Evolutionary conservation across 2,888 invertebrate genomes (phyloP), one percentile per base, ranked within the genome.

Genomic region (Venusia cambrica): DNA sequence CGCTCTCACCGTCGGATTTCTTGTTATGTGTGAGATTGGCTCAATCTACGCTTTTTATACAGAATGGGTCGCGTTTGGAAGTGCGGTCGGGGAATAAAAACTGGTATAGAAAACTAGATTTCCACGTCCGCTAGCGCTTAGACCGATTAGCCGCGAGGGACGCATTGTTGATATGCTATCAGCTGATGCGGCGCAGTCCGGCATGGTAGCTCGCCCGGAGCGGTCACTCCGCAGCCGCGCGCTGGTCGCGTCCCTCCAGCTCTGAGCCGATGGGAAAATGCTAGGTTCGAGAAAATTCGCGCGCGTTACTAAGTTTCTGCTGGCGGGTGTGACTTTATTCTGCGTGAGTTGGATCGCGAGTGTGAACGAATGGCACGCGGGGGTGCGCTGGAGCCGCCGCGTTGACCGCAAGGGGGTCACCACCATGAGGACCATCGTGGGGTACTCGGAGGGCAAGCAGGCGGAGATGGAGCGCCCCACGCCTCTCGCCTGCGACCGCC

Each of bases 351-450:
- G 85, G 85, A 71, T 85, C 27, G 81, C 71, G 19, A 70, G 75
- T 56, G 76, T 85, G 42, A 77, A 61, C 51, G 76, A 81, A 52
- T 85, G 85, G 85, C 73, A 73, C 48, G 42, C 67, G 2, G 66
- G 68, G 31, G 63, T 69, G 41, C 64, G 62, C 9, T 76, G 78
- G 79, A 61, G 59, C 32, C 60, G 62, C 7, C 63, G 51, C 9
- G 52, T 40, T 2, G 46, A 38, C 30, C 53, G 48, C 3, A 39
- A 36, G 1, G 43, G 50, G 21, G 45, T 65, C 39, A 59, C 85
- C 12, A 87, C 87, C 38, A 88, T 90, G 75, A 83, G 83, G 57
- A 90, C 90, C 41, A 89, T 90, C 49, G 88, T 90, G 46, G 90
- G 88, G 8, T 90, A 90, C 70, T 90, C 90, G 14, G 89, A 88